Evolutionary conservation across 2,888 invertebrate genomes (phyloP).

Genomic region (Brachyptera putata): DNA sequence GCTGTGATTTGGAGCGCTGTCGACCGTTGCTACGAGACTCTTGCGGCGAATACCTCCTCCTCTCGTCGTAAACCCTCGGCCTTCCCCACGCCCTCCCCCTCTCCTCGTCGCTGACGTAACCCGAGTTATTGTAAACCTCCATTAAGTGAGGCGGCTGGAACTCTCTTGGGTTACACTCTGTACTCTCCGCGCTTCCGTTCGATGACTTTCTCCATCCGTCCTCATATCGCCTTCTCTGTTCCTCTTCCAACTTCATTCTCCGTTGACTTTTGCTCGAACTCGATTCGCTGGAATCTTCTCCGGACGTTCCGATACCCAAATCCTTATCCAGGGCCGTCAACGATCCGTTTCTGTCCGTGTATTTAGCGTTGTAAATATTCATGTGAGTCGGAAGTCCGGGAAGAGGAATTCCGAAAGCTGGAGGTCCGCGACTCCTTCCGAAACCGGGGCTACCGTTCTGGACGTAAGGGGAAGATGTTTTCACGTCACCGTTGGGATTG

Average conservation of each 20-base stretch:
- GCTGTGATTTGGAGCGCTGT: conserved; percentile 58
- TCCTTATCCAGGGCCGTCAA: conserved; percentile 58
- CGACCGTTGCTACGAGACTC: no score
- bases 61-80: conserved; percentile 45
- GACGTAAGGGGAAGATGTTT: conserved; percentile 20
- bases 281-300: conserved; percentile 79
- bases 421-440: background rate
- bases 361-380: conserved; percentile 40
- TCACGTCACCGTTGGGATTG: conserved; percentile 27
- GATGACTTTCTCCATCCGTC: conserved; percentile 66
- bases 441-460: conserved; percentile 11
- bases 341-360: conserved; percentile 56
- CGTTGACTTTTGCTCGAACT: conserved; percentile 71
- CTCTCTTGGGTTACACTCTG: conserved; percentile 22
- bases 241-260: conserved; percentile 49
- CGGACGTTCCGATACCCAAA: conserved; percentile 75
- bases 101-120: conserved; percentile 52
- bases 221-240: conserved; percentile 57
- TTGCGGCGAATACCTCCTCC: conserved; percentile 15
- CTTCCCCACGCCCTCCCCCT: conserved; percentile 46
- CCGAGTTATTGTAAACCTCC: conserved; percentile 55
- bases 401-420: conserved; percentile 27
- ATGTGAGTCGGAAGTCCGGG: conserved; percentile 30
- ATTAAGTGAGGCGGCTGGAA: conserved; percentile 57
- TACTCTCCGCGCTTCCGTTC: conserved; percentile 39